A percentile compares a stretch with the other conserved stretches of the same genome.
Conservation (phyloP, 1,140 invertebrate genomes). For the Leptinotarsa defecta region DNA sequence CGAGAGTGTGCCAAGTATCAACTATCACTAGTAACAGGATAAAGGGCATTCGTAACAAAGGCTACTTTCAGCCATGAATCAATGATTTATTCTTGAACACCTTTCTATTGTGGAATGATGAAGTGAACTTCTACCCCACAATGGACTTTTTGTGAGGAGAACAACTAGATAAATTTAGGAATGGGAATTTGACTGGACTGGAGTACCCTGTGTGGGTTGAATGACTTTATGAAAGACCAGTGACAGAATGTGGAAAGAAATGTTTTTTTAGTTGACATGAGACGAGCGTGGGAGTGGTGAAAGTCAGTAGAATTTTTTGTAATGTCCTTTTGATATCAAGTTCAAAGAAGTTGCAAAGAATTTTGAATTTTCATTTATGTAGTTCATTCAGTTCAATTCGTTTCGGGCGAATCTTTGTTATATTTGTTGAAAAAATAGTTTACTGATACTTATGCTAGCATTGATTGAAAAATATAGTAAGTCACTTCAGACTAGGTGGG, state of each 20-base stretch:
- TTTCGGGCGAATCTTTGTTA: too few species aligned
- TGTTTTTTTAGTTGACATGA: too few species aligned
- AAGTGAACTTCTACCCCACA: not conserved
- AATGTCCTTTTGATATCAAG: too few species aligned
- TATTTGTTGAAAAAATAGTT: too few species aligned
- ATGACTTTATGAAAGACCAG: not conserved
- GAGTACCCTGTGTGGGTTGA: slow-evolving; percentile 1
- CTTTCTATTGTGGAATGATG: slow-evolving; percentile 8
- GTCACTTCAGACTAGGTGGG: too few species aligned
- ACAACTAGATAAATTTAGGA: not conserved
- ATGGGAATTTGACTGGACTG: slow-evolving; percentile 5
- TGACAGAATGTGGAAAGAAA: not conserved
- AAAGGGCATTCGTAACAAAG: slow-evolving; percentile 1
- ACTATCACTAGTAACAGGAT: not conserved
- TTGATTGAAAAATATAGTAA: too few species aligned
- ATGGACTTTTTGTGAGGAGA: slow-evolving; percentile 5
- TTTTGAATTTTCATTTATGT: too few species aligned
- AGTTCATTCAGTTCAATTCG: too few species aligned
- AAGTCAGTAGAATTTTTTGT: too few species aligned
- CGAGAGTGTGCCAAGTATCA: slow-evolving; percentile 3
- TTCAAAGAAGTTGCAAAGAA: too few species aligned
- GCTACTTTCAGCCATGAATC: not conserved
- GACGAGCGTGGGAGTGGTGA: too few species aligned
- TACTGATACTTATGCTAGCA: too few species aligned
- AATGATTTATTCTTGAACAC: slow-evolving; percentile 1